A percentile compares a stretch with the other conserved stretches of the same genome.
Evolutionary conservation across 2,888 invertebrate species (phyloP).

Genomic region (Archips crataeganus): DNA sequence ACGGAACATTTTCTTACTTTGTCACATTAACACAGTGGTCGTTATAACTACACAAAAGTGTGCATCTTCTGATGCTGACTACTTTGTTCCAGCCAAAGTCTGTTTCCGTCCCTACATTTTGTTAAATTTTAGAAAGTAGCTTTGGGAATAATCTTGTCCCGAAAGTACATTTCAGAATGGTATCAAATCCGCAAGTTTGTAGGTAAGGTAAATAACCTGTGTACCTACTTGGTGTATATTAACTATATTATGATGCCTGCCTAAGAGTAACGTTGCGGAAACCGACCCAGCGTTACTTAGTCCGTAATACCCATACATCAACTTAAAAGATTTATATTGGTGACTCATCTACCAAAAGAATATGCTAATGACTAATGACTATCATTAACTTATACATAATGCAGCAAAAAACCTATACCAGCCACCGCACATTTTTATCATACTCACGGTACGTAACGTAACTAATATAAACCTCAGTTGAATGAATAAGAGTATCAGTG

Average conservation of each 20-base stretch:
- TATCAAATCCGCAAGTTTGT: too few relatives aligned
- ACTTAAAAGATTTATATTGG: background rate
- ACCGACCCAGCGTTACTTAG: background rate
- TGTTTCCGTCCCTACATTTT: too few relatives aligned
- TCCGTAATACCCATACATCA: background rate
- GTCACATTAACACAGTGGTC: too few relatives aligned
- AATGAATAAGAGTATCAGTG: background rate
- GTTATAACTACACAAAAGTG: too few relatives aligned
- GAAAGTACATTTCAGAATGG: too few relatives aligned
- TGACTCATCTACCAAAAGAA: conserved; percentile 18
- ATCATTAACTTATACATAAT: conserved; percentile 6
- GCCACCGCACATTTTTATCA: background rate
- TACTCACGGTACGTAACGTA: background rate
- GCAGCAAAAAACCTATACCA: conserved; percentile 8
- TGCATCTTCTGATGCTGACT: too few relatives aligned
- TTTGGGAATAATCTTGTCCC: too few relatives aligned
- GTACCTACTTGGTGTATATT: background rate
- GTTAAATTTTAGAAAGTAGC: too few relatives aligned
- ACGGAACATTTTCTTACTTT: too few relatives aligned
- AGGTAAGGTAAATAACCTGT: too few relatives aligned
- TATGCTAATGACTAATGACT: conserved; percentile 5
- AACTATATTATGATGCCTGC: background rate
- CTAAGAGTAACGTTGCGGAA: background rate
- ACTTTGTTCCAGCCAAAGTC: too few relatives aligned
- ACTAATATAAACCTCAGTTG: background rate